phyloP scores from a whole-genome alignment of 1,140 invertebrate genomes.

The Tetramorium alpestre region DNA sequence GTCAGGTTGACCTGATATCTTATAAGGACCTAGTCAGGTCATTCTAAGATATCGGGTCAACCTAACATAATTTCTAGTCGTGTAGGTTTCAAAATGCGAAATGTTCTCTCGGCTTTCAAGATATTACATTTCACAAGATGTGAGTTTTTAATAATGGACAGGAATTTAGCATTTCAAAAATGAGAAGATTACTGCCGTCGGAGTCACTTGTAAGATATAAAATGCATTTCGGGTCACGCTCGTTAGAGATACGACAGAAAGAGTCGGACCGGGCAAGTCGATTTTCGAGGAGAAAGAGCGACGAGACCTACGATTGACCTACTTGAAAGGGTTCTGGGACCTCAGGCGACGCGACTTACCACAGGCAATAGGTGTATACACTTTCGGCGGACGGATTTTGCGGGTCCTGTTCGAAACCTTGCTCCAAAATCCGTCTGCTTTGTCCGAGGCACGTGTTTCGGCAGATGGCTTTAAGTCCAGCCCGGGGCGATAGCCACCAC shows the following conservation, averaged over 20 bases:
- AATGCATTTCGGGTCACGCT: neutral
- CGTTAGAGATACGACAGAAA: neutral
- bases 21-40: too few relatives aligned
- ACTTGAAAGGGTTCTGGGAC: conserved; percentile 54
- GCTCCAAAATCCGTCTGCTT: conserved; percentile 62
- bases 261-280: neutral
- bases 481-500: conserved; percentile 65
- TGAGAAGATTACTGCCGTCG: neutral
- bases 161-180: neutral
- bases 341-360: neutral
- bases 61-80: too few relatives aligned
- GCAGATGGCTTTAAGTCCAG: conserved; percentile 78
- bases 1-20: too few relatives aligned
- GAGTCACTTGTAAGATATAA: neutral
- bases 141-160: neutral
- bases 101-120: neutral
- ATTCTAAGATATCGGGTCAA: too few relatives aligned
- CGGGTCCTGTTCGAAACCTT: conserved; percentile 44
- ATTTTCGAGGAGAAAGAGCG: conserved; percentile 18
- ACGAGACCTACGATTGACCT: conserved; percentile 36
- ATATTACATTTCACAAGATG: neutral
- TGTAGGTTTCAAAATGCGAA: neutral
- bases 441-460: conserved; percentile 80
- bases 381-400: conserved; percentile 63
- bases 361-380: conserved; percentile 61